Conservation (phyloP, 2,113 vertebrate species). For the Sardina pilchardus region DNA sequence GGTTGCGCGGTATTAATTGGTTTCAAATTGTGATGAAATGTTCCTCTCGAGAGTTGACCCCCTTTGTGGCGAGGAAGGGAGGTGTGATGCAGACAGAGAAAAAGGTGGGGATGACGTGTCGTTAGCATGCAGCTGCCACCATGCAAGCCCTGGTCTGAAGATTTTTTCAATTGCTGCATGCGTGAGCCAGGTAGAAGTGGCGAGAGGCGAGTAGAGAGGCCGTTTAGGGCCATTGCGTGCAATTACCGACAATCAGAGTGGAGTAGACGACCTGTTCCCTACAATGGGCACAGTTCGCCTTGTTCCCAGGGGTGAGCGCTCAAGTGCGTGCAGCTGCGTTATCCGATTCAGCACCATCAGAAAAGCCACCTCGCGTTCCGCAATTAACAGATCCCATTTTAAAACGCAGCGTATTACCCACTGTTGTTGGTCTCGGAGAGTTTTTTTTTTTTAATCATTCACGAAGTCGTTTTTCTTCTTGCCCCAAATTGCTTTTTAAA, state of each 20-base stretch:
- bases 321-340: slow-evolving; percentile 99
- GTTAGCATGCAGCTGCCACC: slow-evolving; percentile 84
- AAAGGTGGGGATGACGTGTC: slow-evolving; percentile 68
- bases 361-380: slow-evolving; percentile 79
- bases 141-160: slow-evolving; percentile 71
- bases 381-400: slow-evolving; percentile 94
- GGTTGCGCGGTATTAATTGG: slow-evolving; percentile 79
- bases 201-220: slow-evolving; percentile 91
- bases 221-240: slow-evolving; percentile 91
- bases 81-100: slow-evolving; percentile 51
- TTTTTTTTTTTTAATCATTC: slow-evolving; percentile 25
- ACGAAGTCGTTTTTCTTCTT: slow-evolving; percentile 5
- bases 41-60: slow-evolving; percentile 75
- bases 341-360: slow-evolving; percentile 83
- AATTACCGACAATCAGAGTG: slow-evolving; percentile 97
- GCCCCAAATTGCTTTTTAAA: slow-evolving; percentile 39
- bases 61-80: slow-evolving; percentile 70
- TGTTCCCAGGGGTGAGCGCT: slow-evolving; percentile 91
- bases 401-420: slow-evolving; percentile 83
- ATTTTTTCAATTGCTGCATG: slow-evolving; percentile 79
- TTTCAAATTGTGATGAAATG: slow-evolving; percentile 88
- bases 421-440: slow-evolving; percentile 80
- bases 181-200: slow-evolving; percentile 89
- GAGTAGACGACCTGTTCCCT: slow-evolving; percentile 86
- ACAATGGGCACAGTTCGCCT: slow-evolving; percentile 92